A percentile compares a stretch with the other conserved stretches of the same genome.
Conservation (phyloP, 2,113 vertebrate genomes). For the Tupaia chinensis region DNA sequence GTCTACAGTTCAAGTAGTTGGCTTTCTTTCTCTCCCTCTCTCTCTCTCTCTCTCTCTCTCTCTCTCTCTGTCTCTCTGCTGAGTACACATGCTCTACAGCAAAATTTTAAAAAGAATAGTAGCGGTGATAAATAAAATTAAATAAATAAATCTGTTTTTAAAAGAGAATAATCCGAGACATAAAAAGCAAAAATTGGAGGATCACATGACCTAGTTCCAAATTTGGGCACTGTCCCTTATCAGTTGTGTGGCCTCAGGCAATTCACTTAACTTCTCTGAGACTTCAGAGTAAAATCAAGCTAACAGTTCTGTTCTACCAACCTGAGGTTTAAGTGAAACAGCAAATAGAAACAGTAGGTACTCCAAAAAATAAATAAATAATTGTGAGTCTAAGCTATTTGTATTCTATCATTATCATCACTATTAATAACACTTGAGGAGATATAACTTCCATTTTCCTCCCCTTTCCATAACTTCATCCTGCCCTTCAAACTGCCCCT, state of each 20-base stretch:
- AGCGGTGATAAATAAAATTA: too few relatives aligned
- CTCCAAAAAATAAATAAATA: neutral
- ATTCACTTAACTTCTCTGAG: slow-evolving; percentile 3
- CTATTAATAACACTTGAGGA: neutral
- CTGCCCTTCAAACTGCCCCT: neutral
- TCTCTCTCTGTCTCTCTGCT: too few relatives aligned
- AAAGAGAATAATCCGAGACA: neutral
- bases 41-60: too few relatives aligned
- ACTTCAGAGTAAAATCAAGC: neutral
- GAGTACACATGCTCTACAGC: too few relatives aligned
- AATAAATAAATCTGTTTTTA: too few relatives aligned
- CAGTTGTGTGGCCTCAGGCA: neutral
- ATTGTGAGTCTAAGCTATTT: neutral
- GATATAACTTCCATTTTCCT: neutral
- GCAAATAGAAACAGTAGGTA: neutral
- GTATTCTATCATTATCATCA: neutral
- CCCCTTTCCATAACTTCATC: neutral
- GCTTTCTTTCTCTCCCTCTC: too few relatives aligned
- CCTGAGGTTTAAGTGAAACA: neutral
- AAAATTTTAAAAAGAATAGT: too few relatives aligned
- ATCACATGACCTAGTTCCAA: neutral
- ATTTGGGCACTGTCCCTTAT: neutral
- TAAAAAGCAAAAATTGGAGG: neutral
- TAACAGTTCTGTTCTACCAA: neutral
- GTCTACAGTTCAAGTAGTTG: too few relatives aligned